Evolutionary conservation across 2,888 invertebrate species (phyloP).

Genomic region (Limnephilus auricula): DNA sequence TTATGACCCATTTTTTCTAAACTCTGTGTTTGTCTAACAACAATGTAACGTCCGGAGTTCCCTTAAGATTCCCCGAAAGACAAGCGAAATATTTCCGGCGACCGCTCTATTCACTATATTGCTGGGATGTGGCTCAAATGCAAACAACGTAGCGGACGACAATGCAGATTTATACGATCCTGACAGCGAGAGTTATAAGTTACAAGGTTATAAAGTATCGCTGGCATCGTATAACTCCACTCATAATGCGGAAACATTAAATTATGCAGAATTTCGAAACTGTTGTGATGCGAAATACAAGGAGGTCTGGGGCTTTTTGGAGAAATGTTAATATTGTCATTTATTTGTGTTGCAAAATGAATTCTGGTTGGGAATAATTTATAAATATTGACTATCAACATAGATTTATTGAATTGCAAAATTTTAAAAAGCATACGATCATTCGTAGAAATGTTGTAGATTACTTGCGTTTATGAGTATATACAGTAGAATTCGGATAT

Average conservation of each 20-base stretch:
- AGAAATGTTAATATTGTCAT: neutral
- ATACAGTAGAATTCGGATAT: too few species aligned
- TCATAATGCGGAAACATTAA: constrained; percentile 21
- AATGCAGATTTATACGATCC: constrained; percentile 41
- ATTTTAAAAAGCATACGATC: too few species aligned
- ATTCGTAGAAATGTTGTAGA: too few species aligned
- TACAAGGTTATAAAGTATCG: neutral
- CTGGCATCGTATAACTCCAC: neutral
- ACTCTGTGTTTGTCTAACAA: constrained; percentile 3
- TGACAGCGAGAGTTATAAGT: constrained; percentile 21
- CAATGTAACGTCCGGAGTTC: constrained; percentile 2
- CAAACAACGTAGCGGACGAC: constrained; percentile 39
- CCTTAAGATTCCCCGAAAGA: constrained; percentile 27
- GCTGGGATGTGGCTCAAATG: constrained; percentile 29
- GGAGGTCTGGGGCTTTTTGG: neutral
- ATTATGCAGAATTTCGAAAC: neutral
- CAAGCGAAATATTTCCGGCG: constrained; percentile 26
- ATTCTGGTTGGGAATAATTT: neutral
- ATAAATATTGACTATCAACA: too few species aligned
- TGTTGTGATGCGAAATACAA: neutral
- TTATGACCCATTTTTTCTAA: neutral
- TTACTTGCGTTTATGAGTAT: too few species aligned
- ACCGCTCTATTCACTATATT: neutral
- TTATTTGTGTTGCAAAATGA: neutral
- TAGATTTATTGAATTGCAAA: too few species aligned